A percentile compares a stretch with the other conserved stretches of the same genome.
These are phyloP conservation scores for Glyphotaelius pellucidus DNA, from an alignment of 2,888 invertebrate genomes.

Conservation along the genomic window DNA sequence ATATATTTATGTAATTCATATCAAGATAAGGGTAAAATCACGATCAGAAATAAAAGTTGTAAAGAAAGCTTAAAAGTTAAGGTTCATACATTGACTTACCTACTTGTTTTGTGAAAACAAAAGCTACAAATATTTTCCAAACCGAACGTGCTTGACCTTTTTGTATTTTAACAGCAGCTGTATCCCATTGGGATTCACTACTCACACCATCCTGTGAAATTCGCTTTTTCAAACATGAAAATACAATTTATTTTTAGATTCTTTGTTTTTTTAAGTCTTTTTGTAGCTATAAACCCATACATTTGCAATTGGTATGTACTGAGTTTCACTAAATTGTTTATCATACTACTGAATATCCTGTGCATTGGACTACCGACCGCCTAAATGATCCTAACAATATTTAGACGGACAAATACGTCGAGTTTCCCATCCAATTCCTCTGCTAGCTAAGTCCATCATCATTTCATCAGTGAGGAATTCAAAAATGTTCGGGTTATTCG, in stretches of 20 bases:
- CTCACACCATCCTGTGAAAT: neutral
- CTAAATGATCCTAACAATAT: neutral
- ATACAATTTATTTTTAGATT: neutral
- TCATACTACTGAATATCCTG: neutral
- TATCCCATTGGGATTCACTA: neutral
- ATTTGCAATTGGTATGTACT: neutral
- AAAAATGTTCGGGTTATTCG: too few relatives aligned
- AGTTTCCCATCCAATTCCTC: too few relatives aligned
- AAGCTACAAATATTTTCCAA: conserved; percentile 5
- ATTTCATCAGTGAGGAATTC: too few relatives aligned
- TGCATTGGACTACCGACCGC: neutral
- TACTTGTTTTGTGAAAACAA: conserved; percentile 4
- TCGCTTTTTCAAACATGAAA: neutral
- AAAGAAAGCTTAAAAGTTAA: neutral
- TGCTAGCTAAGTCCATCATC: too few relatives aligned
- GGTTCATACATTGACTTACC: neutral
- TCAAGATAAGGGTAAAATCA: conserved; percentile 14
- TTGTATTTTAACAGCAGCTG: conserved; percentile 16
- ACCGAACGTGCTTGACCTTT: conserved; percentile 25
- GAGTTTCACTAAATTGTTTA: neutral
- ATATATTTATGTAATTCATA: neutral
- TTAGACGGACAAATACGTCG: too few relatives aligned
- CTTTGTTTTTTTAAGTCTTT: neutral
- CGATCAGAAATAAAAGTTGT: conserved; percentile 16
- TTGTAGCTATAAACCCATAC: neutral